Evolutionary conservation across 2,888 invertebrate species (phyloP).

Genomic region (Xylota sylvarum): DNA sequence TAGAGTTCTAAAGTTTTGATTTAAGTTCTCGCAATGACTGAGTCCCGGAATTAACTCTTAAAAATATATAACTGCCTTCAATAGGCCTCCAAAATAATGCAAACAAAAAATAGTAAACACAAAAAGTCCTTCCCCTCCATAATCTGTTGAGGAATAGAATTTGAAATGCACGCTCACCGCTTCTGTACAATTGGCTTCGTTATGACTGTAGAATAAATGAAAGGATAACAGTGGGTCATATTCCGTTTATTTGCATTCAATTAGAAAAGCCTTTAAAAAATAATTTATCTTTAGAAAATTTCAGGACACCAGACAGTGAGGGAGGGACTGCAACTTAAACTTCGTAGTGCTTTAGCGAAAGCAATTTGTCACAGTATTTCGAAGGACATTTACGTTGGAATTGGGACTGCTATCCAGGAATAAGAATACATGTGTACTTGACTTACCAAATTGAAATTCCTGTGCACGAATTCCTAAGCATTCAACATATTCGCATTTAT

Average conservation of each 20-base stretch:
- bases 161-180: slow-evolving; percentile 8
- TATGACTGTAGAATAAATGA: slow-evolving; percentile 38
- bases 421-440: slow-evolving; percentile 19
- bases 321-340: neutral
- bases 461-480: slow-evolving; percentile 55
- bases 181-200: neutral
- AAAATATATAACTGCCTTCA: slow-evolving; percentile 15
- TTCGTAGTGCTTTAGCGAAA: slow-evolving; percentile 20
- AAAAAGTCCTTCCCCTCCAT: neutral
- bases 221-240: slow-evolving; percentile 54
- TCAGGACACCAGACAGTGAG: neutral
- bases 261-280: slow-evolving; percentile 51
- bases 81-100: slow-evolving; percentile 6
- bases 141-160: neutral
- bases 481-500: slow-evolving; percentile 37
- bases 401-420: neutral
- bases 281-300: neutral
- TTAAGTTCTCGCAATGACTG: slow-evolving; percentile 7
- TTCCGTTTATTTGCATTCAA: slow-evolving; percentile 64
- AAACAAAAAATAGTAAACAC: neutral
- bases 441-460: slow-evolving; percentile 66
- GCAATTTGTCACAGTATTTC: slow-evolving; percentile 60
- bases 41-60: slow-evolving; percentile 14
- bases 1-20: slow-evolving; percentile 41
- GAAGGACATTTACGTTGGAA: slow-evolving; percentile 40